Evolutionary conservation across 2,113 vertebrate species (phyloP), one percentile per base, ranked within the genome.

Genomic region (Saguinus imperator): DNA sequence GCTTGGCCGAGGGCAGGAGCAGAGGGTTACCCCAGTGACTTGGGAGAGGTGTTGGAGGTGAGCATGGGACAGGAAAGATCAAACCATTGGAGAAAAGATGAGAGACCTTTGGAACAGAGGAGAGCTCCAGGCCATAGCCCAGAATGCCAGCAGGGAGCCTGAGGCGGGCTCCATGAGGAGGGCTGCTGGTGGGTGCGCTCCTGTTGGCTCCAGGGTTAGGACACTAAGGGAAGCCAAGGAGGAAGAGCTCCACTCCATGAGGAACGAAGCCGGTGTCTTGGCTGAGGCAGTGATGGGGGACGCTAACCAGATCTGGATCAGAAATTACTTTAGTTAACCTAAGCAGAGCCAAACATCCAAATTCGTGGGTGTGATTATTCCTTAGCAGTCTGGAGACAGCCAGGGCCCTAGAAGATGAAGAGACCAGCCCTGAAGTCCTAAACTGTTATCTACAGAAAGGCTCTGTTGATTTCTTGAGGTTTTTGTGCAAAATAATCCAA

Each of bases 61-160:
- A 96, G n/a, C 11, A 1, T 2, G 8, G 68, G n/a, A 48, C 8
- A 70, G 85, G 35, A 55, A 83, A 80, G 21, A 21, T 27, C 3
- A 40, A 70, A 32, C 27, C 48, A 23, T 0, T 1, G 12, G 4
- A 23, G 23, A 29, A 40, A 32, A 57, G 37, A 37, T 6, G 27
- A 32, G 61, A 35, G 8, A 9, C 10, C 9, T 14, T 32, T 27
- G 50, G 32, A 77, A 32, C 35, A 75, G 52, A 75, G 48, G 11
- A 58, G 35, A 13, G 7, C 14, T 6, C 25, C 9, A 11, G 58
- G 29, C 18, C 1, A 0, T 4, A 14, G 23, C 3, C 9, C 1
- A 1, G 25, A 29, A 48, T 27, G 37, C 40, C 37, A 7, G 57
- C 0, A 12, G 27, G 55, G 82, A 73, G 76, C 52, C 83, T 18